Evolutionary conservation across 2,797 vertebrate species (phyloP), one percentile per base, ranked within the genome.

Genomic region (Hylomyscus alleni): DNA sequence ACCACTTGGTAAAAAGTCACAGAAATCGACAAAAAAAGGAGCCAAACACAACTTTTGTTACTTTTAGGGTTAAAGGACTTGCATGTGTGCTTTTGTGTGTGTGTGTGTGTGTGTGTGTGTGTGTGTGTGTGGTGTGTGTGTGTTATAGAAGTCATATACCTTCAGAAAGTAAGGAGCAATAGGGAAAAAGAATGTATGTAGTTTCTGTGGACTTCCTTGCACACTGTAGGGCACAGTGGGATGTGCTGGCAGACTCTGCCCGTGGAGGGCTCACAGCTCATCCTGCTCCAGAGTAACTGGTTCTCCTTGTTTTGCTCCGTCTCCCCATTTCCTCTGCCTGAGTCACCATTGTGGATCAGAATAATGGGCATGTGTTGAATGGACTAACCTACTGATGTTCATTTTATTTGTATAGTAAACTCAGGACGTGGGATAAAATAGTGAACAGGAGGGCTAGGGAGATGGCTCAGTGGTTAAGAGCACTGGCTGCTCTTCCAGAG

Each of bases 371-470:
- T 31, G 52, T 81, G 84, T 86, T 40, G 34, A 87, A 13, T 52
- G 52, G 82, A 5, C 87, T 76, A 93, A 37, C 31, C 37, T 56
- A 15, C 13, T 56, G 19, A 72, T 77, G 72, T 6, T 85, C 15
- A 20, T 90, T 58, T 94, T 85, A 83, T 77, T 40, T n/a, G 73
- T n/a, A n/a, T 12, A 78, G 14, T 89, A 52, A 40, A 84, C 8
- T 93, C 34, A 7, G 37, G 87, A 56, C 26, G 40, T 82, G 54
- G 31, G 26, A 84, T 29, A 91, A 81, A 77, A 88, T 19, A 15
- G 26, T 77, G n/a, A 94, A 77, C 2, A 34, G 62, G 37, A 50
- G 44, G 44, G 44, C 44, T 44, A 44, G 44, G 6, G 44, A 44
- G 44, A 44, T 44, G 44, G 44, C 44, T 44, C 44, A 44, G 44